Conservation (phyloP, 2,113 vertebrate genomes). For the Alethe castanea region DNA sequence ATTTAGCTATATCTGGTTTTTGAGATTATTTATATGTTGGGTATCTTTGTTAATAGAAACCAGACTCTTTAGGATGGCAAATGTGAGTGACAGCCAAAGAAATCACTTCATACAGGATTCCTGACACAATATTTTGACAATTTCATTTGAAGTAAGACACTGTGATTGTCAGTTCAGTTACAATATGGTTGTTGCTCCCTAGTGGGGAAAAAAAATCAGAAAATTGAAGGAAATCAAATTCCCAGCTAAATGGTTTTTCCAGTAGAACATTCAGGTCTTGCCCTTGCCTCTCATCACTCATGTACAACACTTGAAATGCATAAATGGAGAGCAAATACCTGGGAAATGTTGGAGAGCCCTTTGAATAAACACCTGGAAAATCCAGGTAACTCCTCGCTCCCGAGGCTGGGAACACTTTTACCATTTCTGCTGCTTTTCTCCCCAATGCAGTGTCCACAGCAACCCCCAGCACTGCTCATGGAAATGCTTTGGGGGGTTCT, state of each 20-base stretch:
- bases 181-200: slow-evolving; percentile 47
- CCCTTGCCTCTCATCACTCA: background rate
- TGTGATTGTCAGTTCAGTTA: slow-evolving; percentile 61
- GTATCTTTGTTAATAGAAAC: background rate
- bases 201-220: background rate
- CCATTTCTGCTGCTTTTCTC: background rate
- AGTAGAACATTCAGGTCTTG: slow-evolving; percentile 26
- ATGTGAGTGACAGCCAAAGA: slow-evolving; percentile 53
- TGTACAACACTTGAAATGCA: background rate
- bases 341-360: too few species aligned
- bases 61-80: slow-evolving; percentile 27
- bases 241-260: slow-evolving; percentile 23
- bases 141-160: slow-evolving; percentile 38
- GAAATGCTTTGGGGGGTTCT: background rate
- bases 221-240: slow-evolving; percentile 48
- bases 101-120: slow-evolving; percentile 22
- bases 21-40: background rate
- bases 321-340: background rate
- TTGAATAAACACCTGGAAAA: background rate
- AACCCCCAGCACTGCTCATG: background rate
- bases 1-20: background rate
- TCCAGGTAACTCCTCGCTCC: background rate
- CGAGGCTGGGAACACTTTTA: background rate
- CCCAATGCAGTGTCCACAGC: background rate
- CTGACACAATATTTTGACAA: slow-evolving; percentile 72